Evolutionary conservation across 2,888 invertebrate species (phyloP).

Genomic region (Perdita meconis): DNA sequence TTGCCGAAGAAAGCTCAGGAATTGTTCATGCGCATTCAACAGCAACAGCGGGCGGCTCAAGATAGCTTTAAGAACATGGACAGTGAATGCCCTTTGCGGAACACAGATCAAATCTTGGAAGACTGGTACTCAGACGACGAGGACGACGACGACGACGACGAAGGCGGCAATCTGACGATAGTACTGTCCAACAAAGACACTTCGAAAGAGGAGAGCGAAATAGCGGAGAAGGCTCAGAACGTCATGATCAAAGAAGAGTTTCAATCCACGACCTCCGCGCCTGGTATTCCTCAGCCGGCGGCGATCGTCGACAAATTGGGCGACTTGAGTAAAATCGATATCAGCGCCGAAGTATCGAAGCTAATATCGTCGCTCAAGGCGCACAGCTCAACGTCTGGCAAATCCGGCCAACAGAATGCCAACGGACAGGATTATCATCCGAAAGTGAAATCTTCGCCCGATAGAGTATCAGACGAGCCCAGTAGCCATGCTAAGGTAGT

Average conservation of each 20-base stretch:
- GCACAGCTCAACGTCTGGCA: constrained; percentile 73
- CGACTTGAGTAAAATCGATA: constrained; percentile 90
- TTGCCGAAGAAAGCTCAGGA: constrained; percentile 89
- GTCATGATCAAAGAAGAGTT: constrained; percentile 57
- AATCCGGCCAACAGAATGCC: constrained; percentile 45
- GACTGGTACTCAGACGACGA: constrained; percentile 94
- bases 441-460: constrained; percentile 51
- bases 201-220: constrained; percentile 86
- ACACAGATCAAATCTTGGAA: constrained; percentile 80
- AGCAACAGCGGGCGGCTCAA: constrained; percentile 86
- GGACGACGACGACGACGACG: constrained; percentile 86
- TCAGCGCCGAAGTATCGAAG: constrained; percentile 90
- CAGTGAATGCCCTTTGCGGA: constrained; percentile 75
- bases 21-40: constrained; percentile 88
- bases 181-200: constrained; percentile 90
- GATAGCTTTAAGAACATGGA: constrained; percentile 84
- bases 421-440: constrained; percentile 37
- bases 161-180: constrained; percentile 84
- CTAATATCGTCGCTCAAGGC: constrained; percentile 87
- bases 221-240: constrained; percentile 73
- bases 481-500: constrained; percentile 31
- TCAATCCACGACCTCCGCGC: constrained; percentile 57
- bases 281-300: constrained; percentile 85
- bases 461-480: constrained; percentile 44
- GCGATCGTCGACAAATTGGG: constrained; percentile 88